Evolutionary conservation across 92 coral and sea anemone species (phyloP), one percentile per base, ranked within the genome.

Genomic region (Epizoanthus rinbou): DNA sequence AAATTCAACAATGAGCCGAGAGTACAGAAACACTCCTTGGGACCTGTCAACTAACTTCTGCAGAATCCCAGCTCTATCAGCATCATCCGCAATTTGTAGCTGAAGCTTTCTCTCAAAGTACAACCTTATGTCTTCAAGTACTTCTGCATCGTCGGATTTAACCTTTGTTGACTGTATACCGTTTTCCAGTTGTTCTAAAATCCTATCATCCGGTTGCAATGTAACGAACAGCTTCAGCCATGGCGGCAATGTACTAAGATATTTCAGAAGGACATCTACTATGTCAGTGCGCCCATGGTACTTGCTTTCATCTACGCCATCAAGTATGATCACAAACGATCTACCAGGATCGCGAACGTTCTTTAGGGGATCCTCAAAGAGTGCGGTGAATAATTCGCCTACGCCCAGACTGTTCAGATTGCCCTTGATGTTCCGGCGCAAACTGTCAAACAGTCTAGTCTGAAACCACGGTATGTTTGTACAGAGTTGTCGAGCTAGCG

Each of bases 281-380:
- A 84, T 10, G 14, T 74, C 82, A 4, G 23, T 15, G 11, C 64
- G 71, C 21, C 87, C 87, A 74, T 21, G 33, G 65, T 74, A 75
- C 35, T 19, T 79, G 53, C 87, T 28, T 14, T 84, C 88, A 50
- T 85, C 88, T 6, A 85, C 11, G 1, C 83, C 88, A 17, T 85
- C 88, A 33, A 85, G 60, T 6, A 84, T 56, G 41, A 84, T n/a
- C 53, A 84, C 16, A 9, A 73, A 41, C 35, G 37, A 45, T 8
- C 58, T 84, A 10, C 87, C 82, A 3, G 87, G 87, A 58, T 74
- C 63, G 15, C 33, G n/a, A 18, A 84, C 6, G 13, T 57, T 3
- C 15, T 52, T 72, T 19, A 84, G 45, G 0, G 87, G 87, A 22
- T 84, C 87, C 10, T 84, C 80, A 58, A 84, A 84, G 24, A 84